Percentiles rank a stretch among this genome's conserved stretches.
Conservation (phyloP, 2,797 vertebrate genomes). For the Spondyliosoma cantharus region DNA sequence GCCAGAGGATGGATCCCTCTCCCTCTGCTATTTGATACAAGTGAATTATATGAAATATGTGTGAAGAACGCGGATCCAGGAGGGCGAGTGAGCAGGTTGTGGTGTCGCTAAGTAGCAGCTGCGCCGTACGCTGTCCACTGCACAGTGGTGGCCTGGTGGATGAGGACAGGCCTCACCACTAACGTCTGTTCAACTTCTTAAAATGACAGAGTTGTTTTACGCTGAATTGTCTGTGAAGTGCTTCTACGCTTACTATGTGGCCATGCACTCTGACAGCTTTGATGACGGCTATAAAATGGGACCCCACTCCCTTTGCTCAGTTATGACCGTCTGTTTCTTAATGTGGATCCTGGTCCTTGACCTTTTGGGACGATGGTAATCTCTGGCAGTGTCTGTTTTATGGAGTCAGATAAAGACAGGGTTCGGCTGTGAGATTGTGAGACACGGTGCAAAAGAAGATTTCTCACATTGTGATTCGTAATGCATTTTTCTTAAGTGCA, state of each 20-base stretch:
- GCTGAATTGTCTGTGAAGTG: slow-evolving; percentile 1
- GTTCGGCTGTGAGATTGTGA: neutral
- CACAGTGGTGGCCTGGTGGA: too few species aligned
- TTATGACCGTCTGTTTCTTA: neutral
- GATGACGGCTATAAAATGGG: slow-evolving; percentile 1
- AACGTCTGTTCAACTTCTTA: neutral
- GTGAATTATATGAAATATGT: too few species aligned
- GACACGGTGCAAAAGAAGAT: neutral
- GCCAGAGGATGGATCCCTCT: too few species aligned
- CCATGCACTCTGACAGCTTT: neutral
- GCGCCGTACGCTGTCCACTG: too few species aligned
- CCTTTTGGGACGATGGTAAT: slow-evolving; percentile 39
- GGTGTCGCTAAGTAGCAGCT: too few species aligned
- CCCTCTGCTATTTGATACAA: too few species aligned
- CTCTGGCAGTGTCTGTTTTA: slow-evolving; percentile 23
- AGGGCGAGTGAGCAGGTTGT: too few species aligned
- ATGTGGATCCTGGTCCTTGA: slow-evolving; percentile 26
- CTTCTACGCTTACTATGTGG: slow-evolving; percentile 2
- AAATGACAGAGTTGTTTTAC: neutral
- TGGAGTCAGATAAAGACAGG: slow-evolving; percentile 29
- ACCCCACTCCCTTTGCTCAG: neutral
- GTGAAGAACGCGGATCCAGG: too few species aligned
- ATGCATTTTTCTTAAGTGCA: neutral
- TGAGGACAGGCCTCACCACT: too few species aligned
- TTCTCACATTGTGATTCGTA: slow-evolving; percentile 3